Evolutionary conservation across 2,113 vertebrate genomes (phyloP), one percentile per base, ranked within the genome.

Genomic region (Falco punctatus): DNA sequence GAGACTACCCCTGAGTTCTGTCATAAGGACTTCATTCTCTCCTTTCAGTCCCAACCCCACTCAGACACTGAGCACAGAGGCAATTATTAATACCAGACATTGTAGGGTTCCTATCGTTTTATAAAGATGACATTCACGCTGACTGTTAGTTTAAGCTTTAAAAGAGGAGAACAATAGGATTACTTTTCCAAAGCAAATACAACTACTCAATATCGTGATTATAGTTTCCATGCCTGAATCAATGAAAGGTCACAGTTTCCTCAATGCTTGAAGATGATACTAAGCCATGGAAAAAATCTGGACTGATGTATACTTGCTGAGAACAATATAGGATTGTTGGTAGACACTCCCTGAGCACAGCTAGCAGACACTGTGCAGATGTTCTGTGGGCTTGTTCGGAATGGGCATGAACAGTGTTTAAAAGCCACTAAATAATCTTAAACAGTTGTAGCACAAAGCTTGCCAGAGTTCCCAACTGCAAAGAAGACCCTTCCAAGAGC

Each of bases 101-200:
- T 46, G 57, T 62, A 97, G 87, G 70, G 94, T 94, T 94, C 88
- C 92, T 96, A 95, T 90, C 67, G 0, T 97, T 93, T 94, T 86
- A 93, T 89, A 78, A 94, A 93, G 91, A 97, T 93, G 85, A 95
- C 52, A 97, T 97, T 94, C 96, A 93, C 75, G 93, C 83, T 96
- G 95, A 91, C 85, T 96, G 87, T 95, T 96, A 93, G 89, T 86
- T 97, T 95, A 97, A 97, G 77, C 52, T 93, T 88, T 93, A 74
- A 95, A 96, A 89, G 62, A 93, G 57, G 33, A 91, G 94, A 97
- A 97, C 95, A 97, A 97, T 97, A 82, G 73, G 82, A 91, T 90
- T 88, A 82, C 35, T 94, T 93, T 95, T 97, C 94, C 94, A 97
- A 97, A 97, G 70, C 73, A 96, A 97, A 97, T 95, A 94, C 20